Conservation (phyloP, 1,140 invertebrate species). For the Drosophila funebris region DNA sequence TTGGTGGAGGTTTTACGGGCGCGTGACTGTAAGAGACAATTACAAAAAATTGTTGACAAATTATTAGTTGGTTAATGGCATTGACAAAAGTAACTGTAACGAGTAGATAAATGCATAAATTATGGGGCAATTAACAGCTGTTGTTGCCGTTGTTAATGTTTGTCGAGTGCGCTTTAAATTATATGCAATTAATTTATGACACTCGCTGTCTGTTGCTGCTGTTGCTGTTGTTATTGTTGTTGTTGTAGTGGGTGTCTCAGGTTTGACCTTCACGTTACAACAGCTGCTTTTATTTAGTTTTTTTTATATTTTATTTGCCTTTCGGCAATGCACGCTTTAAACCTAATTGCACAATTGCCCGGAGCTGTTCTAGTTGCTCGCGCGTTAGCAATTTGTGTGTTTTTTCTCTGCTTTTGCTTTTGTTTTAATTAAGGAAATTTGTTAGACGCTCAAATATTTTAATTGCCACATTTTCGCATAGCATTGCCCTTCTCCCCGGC, state of each 20-base stretch:
- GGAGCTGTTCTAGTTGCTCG: constrained; percentile 5
- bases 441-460: constrained; percentile 69
- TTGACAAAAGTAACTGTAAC: constrained; percentile 48
- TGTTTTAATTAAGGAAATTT: constrained; percentile 71
- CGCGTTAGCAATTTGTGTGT: constrained; percentile 9
- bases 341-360: constrained; percentile 30
- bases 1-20: constrained; percentile 79
- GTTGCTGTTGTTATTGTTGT: background rate
- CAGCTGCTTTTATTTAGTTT: constrained; percentile 8
- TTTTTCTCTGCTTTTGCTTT: background rate
- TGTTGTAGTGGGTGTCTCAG: constrained; percentile 31
- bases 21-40: constrained; percentile 59
- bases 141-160: constrained; percentile 17
- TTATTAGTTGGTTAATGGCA: constrained; percentile 29
- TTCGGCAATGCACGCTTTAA: constrained; percentile 8
- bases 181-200: constrained; percentile 48
- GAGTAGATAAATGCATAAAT: constrained; percentile 21
- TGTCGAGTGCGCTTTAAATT: constrained; percentile 29
- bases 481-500: constrained; percentile 3
- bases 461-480: constrained; percentile 52
- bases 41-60: constrained; percentile 13
- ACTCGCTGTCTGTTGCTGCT: constrained; percentile 11
- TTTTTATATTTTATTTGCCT: constrained; percentile 3
- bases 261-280: constrained; percentile 24
- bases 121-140: constrained; percentile 27